Evolutionary conservation across 1,140 invertebrate genomes (phyloP), one percentile per base, ranked within the genome.

Genomic region (Atopsyche davidsoni): DNA sequence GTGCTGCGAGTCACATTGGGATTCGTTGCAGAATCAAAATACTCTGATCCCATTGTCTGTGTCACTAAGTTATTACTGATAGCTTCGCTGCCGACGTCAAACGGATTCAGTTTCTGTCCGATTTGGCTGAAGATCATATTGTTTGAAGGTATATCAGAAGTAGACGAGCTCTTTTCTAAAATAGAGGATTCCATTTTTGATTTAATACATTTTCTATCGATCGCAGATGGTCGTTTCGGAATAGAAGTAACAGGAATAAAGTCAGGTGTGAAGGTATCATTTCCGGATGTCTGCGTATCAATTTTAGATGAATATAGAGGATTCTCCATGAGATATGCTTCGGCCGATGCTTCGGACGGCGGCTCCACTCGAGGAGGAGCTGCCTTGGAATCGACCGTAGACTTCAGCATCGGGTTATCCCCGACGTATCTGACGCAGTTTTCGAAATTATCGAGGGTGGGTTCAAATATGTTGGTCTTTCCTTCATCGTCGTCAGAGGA

Each of bases 81-180:
- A 0, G 13, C 11, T 3, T 56, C 57, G 4, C 52, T 51, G 13
- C 69, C 66, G 4, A 57, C 32, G 50, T 72, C 71, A 70, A 68
- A 81, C n/a, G 60, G 75, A 64, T 60, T 82, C 61, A 66, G 75
- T 70, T 72, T 82, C 7, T 51, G 57, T 0, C 61, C 58, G n/a
- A n/a, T n/a, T n/a, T n/a, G n/a, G n/a, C n/a, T n/a, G n/a, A n/a
- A n/a, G n/a, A n/a, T n/a, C n/a, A n/a, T n/a, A n/a, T n/a, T n/a
- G n/a, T n/a, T n/a, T n/a, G n/a, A n/a, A n/a, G n/a, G n/a, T n/a
- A n/a, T n/a, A n/a, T n/a, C n/a, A n/a, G n/a, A n/a, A n/a, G n/a
- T n/a, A 6, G 24, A 28, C n/a, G 24, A n/a, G n/a, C 24, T 28
- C n/a, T 28, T 28, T 28, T 28, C 24, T 28, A n/a, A n/a, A n/a